Evolutionary conservation across 2,888 invertebrate species (phyloP).

Genomic region (Hydropsyche betteni): DNA sequence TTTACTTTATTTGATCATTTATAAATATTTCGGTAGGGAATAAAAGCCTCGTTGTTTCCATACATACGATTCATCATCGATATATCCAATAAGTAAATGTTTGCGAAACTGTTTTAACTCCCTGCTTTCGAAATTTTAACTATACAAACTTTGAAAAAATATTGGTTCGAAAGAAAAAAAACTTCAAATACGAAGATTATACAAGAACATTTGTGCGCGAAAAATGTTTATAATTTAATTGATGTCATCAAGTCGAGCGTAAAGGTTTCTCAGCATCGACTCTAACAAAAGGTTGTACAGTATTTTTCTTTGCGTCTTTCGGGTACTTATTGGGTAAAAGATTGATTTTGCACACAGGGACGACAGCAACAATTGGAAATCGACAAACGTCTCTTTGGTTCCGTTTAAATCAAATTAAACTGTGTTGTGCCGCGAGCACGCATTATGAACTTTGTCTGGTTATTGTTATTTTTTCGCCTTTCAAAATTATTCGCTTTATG

Average conservation of each 20-base stretch:
- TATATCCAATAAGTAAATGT: neutral
- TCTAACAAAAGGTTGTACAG: conserved; percentile 35
- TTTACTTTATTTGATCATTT: too few species aligned
- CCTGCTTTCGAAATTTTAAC: neutral
- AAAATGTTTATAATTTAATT: conserved; percentile 39
- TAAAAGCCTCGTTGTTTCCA: too few species aligned
- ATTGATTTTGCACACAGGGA: conserved; percentile 22
- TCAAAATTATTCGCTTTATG: conserved; percentile 34
- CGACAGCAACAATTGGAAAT: conserved; percentile 7
- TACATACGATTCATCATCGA: too few species aligned
- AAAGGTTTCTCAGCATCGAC: conserved; percentile 32
- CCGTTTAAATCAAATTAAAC: conserved; percentile 46
- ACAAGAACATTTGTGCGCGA: neutral
- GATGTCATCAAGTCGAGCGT: conserved; percentile 46
- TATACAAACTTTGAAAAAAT: neutral
- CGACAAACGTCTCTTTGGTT: conserved; percentile 41
- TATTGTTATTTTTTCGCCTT: conserved; percentile 35
- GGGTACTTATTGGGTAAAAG: conserved; percentile 13
- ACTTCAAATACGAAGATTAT: conserved; percentile 12
- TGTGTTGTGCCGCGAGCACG: conserved; percentile 27
- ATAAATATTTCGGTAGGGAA: too few species aligned
- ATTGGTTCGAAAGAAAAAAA: neutral
- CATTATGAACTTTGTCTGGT: conserved; percentile 20
- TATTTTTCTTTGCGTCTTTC: conserved; percentile 24
- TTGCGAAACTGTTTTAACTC: neutral